Evolutionary conservation across 2,888 invertebrate genomes (phyloP).

Genomic region (Agrotis segetum): DNA sequence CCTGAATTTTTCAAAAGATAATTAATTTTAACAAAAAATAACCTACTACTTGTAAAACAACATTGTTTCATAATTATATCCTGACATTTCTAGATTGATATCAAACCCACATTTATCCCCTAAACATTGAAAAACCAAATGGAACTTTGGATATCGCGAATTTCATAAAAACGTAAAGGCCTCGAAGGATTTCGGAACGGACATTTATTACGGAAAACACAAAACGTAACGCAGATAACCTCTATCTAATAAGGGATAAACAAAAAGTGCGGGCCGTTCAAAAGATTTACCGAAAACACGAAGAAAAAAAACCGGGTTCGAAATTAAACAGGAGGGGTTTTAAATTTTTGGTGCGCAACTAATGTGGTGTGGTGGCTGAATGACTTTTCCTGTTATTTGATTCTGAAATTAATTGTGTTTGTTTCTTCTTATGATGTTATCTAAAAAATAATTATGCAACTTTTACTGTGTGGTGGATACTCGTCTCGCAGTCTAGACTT

Average conservation of each 20-base stretch:
- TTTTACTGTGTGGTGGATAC: too few species aligned
- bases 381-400: constrained; percentile 3
- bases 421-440: background rate
- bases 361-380: background rate
- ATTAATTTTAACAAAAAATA: background rate
- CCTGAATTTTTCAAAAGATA: too few species aligned
- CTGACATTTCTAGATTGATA: constrained; percentile 6
- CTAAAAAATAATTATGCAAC: too few species aligned
- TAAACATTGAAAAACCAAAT: constrained; percentile 27
- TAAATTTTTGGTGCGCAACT: constrained; percentile 29
- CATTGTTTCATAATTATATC: background rate
- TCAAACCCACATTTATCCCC: constrained; percentile 5
- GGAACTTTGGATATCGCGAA: constrained; percentile 38
- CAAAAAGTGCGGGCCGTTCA: constrained; percentile 48
- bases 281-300: constrained; percentile 46
- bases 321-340: constrained; percentile 35
- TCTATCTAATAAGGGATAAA: constrained; percentile 57
- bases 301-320: constrained; percentile 7
- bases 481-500: too few species aligned
- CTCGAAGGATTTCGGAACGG: constrained; percentile 26
- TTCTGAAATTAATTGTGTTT: constrained; percentile 9
- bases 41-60: background rate
- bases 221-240: constrained; percentile 56
- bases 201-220: constrained; percentile 53
- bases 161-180: constrained; percentile 38